A percentile compares a stretch with the other conserved stretches of the same genome.
Evolutionary conservation across 2,797 vertebrate genomes (phyloP).

Genomic region (Acrossocheilus wenchowensis): DNA sequence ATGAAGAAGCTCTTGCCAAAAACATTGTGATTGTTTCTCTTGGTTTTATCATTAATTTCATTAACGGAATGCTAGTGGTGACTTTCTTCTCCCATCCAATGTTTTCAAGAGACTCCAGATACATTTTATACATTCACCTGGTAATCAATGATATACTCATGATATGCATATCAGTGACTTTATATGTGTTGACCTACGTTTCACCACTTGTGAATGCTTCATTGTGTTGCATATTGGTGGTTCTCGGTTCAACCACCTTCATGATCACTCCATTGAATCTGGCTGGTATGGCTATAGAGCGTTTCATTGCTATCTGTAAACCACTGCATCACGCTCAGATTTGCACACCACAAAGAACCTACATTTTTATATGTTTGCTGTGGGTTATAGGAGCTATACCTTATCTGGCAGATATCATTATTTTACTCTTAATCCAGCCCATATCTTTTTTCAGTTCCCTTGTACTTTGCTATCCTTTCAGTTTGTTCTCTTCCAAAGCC

Average conservation of each 20-base stretch:
- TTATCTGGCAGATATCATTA: slow-evolving; percentile 62
- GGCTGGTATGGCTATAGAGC: slow-evolving; percentile 76
- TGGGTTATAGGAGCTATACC: slow-evolving; percentile 64
- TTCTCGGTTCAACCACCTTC: slow-evolving; percentile 63
- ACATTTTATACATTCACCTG: slow-evolving; percentile 75
- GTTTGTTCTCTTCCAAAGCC: slow-evolving; percentile 51
- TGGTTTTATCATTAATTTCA: slow-evolving; percentile 71
- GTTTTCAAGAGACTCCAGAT: slow-evolving; percentile 67
- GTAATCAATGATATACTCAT: slow-evolving; percentile 74
- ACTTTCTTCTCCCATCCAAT: slow-evolving; percentile 64
- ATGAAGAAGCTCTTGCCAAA: slow-evolving; percentile 71
- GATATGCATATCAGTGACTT: slow-evolving; percentile 56
- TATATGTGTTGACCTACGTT: slow-evolving; percentile 65
- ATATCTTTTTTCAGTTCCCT: slow-evolving; percentile 58
- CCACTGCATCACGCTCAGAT: slow-evolving; percentile 66
- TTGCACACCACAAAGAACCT: slow-evolving; percentile 63
- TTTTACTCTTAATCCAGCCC: slow-evolving; percentile 57
- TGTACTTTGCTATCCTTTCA: slow-evolving; percentile 50
- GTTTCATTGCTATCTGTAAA: slow-evolving; percentile 75
- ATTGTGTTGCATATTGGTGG: slow-evolving; percentile 60
- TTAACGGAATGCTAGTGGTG: slow-evolving; percentile 72
- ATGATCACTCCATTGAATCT: slow-evolving; percentile 77
- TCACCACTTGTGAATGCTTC: slow-evolving; percentile 60
- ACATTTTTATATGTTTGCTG: slow-evolving; percentile 64
- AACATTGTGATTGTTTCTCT: slow-evolving; percentile 73